Conservation (phyloP, 2,797 vertebrate genomes). For the Argentina silus region DNA sequence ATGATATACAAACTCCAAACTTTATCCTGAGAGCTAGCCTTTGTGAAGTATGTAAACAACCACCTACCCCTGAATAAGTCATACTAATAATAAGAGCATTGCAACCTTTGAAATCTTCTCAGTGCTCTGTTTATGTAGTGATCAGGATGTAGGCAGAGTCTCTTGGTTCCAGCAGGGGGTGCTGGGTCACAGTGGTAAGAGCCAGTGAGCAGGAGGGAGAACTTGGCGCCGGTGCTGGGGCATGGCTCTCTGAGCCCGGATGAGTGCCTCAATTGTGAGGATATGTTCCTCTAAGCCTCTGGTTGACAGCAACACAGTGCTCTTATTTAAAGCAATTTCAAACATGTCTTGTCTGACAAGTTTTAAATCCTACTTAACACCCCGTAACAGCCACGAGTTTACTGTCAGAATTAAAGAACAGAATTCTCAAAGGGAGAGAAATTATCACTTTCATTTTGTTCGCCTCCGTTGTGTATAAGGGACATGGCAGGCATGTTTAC, state of each 20-base stretch:
- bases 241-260: slow-evolving; percentile 79
- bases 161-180: slow-evolving; percentile 71
- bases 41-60: neutral
- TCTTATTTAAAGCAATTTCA: slow-evolving; percentile 91
- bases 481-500: slow-evolving; percentile 82
- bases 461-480: slow-evolving; percentile 77
- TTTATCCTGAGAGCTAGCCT: neutral
- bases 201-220: slow-evolving; percentile 38
- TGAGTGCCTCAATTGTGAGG: slow-evolving; percentile 85
- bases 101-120: neutral
- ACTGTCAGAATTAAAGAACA: slow-evolving; percentile 88
- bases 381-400: slow-evolving; percentile 86
- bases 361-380: slow-evolving; percentile 90
- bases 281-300: slow-evolving; percentile 86
- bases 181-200: slow-evolving; percentile 76
- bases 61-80: neutral
- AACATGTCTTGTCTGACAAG: slow-evolving; percentile 91
- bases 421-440: slow-evolving; percentile 83
- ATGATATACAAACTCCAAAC: neutral
- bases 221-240: slow-evolving; percentile 66
- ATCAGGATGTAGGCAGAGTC: neutral
- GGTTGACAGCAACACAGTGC: slow-evolving; percentile 88
- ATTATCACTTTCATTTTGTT: slow-evolving; percentile 86
- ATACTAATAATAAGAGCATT: neutral
- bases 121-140: neutral